Base-by-base conservation (phyloP, 2,113 vertebrate species). In the Hypanus sabinus region DNA sequence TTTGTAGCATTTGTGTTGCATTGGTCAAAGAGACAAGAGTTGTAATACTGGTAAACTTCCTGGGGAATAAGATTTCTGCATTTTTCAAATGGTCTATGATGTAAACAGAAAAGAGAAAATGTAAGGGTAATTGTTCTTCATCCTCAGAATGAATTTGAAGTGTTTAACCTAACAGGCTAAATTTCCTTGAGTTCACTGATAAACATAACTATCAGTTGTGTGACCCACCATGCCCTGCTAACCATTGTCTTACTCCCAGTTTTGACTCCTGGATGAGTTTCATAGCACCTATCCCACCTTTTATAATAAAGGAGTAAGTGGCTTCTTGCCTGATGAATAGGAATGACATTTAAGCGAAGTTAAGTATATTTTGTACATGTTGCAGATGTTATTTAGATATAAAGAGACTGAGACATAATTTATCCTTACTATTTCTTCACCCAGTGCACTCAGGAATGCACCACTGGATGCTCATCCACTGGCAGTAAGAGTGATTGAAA, bases 21-120 rank as follows among this genome's bases (percentile, higher is more conserved):
- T 4, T 80, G 55, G 57, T 94, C 93, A 80, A 16, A 62, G 18
- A 30, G 14, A 11, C 93, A 94, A 65, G 93, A 4, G 6, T 79
- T 18, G 30, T 76, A 76, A 94, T 79, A 94, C 24, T 3, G n/a
- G 9, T n/a, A 14, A 60, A 94, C 2, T 0, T 94, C 93, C 62
- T 36, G 14, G 0, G n/a, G 20, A 33, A 33, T 33, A 9, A 7
- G 27, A 30, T 73, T 77, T 33, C 71, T 55, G 70, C 71, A 93
- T 33, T 30, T 36, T 75, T 93, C 68, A 93, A 93, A 93, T 75
- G 27, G 7, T 33, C 93, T 93, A 68, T n/a, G n/a, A 65, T 55
- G 83, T 62, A 5, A 7, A 33, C 7, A 33, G 24, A 60, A 85
- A 85, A 81, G 1, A 57, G 14, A 33, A 4, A 65, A 30, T 90